A percentile compares a stretch with the other conserved stretches of the same genome.
Evolutionary conservation across 2,113 vertebrate genomes (phyloP).

Genomic region (Platysternon megacephalum): DNA sequence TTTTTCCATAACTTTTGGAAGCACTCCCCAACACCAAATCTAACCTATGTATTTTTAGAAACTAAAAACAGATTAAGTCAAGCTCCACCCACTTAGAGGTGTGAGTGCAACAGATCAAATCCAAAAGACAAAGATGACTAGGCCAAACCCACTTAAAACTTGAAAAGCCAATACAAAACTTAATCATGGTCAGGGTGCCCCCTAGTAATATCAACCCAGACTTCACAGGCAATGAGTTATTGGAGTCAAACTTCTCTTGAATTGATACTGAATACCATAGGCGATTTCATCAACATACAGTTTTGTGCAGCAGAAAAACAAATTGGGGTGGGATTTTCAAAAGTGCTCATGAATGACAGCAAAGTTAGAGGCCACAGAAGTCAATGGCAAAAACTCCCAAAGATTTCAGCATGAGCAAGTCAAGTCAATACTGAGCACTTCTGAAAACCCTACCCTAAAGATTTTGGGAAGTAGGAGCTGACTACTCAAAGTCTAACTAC

Average conservation of each 20-base stretch:
- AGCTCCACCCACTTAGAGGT: neutral
- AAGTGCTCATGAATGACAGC: neutral
- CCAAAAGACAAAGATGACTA: slow-evolving; percentile 32
- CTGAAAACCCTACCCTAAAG: neutral
- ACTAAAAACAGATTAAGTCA: neutral
- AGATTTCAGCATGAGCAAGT: neutral
- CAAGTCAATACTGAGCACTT: neutral
- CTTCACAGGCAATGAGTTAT: neutral
- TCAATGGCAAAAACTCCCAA: neutral
- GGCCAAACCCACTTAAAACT: neutral
- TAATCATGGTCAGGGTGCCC: neutral
- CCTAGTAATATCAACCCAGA: neutral
- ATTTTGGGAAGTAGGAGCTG: neutral
- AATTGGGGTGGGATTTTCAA: neutral
- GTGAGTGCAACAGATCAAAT: slow-evolving; percentile 59
- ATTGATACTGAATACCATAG: neutral
- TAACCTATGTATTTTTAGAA: neutral
- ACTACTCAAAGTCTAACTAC: neutral
- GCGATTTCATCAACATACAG: neutral
- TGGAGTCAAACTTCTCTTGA: neutral
- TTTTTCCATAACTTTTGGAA: neutral
- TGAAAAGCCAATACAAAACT: neutral
- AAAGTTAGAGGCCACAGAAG: neutral
- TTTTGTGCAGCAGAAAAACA: neutral
- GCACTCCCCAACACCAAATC: neutral